Base-by-base conservation (phyloP, 2,888 invertebrate species). In the Bimastos eiseni region DNA sequence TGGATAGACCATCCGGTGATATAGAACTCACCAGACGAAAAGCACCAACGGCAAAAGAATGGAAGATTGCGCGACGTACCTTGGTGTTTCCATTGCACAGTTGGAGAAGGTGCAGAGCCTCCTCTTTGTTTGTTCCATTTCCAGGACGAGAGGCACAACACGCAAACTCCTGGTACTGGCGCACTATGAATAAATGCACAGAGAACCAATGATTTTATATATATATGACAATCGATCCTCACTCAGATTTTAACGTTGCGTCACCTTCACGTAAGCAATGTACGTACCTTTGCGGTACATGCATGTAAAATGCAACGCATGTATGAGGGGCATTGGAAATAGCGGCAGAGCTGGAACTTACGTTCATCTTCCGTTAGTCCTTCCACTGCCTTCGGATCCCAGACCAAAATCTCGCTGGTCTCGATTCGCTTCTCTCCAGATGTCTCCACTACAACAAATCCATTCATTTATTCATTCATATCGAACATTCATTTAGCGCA, bases 141-240 rank as follows among this genome's bases (percentile, higher is more conserved):
- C 98, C 97, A 83, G 98, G 98, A 94, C 98, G 97, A 91, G 98
- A 98, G 91, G 98, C 98, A 94, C 98, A 98, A 96, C 98, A 98
- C 92, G 98, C 98, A 94, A 99, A 97, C 95, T 98, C 98, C 96
- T 98, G 97, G 96, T 98, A 98, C 96, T 97, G 97, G 95, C 98
- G 97, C 95, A 98, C 97, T 98, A 96, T 55, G 95, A 90, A n/a
- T 11, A 38, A 11, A 41, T 6, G 19, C 44, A 44, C 11, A 49
- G 15, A 41, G 15, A 6, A 41, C 15, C 41, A n/a, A n/a, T n/a
- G n/a, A n/a, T 3, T 44, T 15, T 19, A 15, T 19, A 44, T 11
- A 55, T 4, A 24, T 55, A 24, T 55, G 55, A 55, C 55, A 55
- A 5, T 4, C 8, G 30, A 55, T 24, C 30, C 19, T 44, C 44